Conservation (phyloP, 2,113 vertebrate species). For the Pelodiscus sinensis region DNA sequence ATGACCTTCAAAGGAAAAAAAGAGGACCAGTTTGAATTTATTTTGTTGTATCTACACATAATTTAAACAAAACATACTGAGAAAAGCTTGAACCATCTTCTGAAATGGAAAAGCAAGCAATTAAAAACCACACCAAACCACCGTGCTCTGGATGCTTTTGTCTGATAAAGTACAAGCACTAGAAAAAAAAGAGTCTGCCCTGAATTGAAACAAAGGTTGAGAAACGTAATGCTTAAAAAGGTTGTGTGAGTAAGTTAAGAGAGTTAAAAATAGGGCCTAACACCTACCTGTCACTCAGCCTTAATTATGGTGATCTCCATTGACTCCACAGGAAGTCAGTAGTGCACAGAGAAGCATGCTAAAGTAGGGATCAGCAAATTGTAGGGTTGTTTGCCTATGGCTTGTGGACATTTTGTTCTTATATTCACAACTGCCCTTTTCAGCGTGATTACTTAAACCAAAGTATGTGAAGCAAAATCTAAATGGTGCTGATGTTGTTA, state of each 20-base stretch:
- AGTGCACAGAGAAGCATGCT: background rate
- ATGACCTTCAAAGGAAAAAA: background rate
- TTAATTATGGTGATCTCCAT: background rate
- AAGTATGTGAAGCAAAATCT: background rate
- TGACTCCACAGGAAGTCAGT: background rate
- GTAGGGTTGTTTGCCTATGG: background rate
- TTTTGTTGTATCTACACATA: conserved; percentile 4
- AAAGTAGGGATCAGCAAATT: background rate
- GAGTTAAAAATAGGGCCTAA: background rate
- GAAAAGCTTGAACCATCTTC: background rate
- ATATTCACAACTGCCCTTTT: background rate
- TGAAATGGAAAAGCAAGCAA: conserved; percentile 17
- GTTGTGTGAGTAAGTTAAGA: background rate
- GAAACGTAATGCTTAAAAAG: background rate
- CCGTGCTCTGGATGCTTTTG: background rate
- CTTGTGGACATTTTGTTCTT: background rate
- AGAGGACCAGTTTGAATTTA: background rate
- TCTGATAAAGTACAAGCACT: background rate
- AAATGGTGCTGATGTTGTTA: background rate
- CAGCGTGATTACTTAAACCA: background rate
- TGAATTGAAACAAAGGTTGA: background rate
- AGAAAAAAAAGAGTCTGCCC: background rate
- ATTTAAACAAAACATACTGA: conserved; percentile 18
- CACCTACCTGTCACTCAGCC: background rate
- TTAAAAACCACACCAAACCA: background rate